Evolutionary conservation across 1,140 invertebrate genomes (phyloP), one percentile per base, ranked within the genome.

Genomic region (Drosophila pseudoobscura): DNA sequence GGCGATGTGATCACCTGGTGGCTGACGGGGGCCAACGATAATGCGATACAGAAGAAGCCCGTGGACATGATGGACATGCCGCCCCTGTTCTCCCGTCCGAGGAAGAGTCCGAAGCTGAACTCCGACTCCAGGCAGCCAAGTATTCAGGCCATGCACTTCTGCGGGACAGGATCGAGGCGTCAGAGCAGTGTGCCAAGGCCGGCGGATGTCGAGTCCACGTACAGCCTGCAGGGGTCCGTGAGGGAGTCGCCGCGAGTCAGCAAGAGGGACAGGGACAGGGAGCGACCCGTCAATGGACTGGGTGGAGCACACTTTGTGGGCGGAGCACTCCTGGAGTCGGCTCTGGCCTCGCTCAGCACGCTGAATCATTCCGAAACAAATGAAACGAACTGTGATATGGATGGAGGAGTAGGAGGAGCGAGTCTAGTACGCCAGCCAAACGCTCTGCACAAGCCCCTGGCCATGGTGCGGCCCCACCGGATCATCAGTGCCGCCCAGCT

Each of bases 1-100:
- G 97, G 97, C 31, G 94, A 94, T 88, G 92, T 95, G 2, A 90
- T 95, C 75, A 98, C 98, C 0, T 98, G 96, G 90, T 99, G 98
- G 97, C 92, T 99, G 22, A 93, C 94, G 0, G 96, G 95, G n/a
- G 96, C 96, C 5, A 96, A 94, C 1, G 96, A 96, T 44, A 94
- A 94, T 74, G 96, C 96, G 6, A 95, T 98, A 82, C 95, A 98
- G 91, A 94, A 95, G 93, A 93, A 97, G 92, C 95, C 96, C 89
- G 95, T 98, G 71, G 95, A 97, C 91, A 93, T 97, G 75, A 95
- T 94, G 87, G 96, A 97, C 91, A 92, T 96, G 85, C 93, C 93
- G 17, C 94, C 96, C 0, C 90, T 97, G 20, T 97, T 97, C 80
- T 96, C 95, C 75, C 93, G 95, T 8, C 95, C 95, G n/a, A 93